These are phyloP conservation scores for Dynastes tityus DNA, from an alignment of 2,888 invertebrate genomes.

Conservation along the genomic window DNA sequence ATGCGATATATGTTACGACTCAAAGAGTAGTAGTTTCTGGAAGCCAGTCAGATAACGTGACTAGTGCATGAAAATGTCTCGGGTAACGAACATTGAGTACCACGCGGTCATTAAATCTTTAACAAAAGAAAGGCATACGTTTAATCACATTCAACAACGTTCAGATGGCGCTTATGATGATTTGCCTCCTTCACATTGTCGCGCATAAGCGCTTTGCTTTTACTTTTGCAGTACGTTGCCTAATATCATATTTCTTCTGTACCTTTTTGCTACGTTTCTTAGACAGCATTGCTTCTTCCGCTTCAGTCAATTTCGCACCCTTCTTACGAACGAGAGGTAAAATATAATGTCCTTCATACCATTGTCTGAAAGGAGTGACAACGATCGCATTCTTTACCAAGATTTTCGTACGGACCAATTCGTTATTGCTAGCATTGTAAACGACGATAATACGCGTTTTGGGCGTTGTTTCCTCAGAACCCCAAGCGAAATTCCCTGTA, in stretches of 20 bases:
- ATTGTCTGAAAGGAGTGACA: constrained; percentile 97
- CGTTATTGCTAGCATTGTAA: constrained; percentile 99
- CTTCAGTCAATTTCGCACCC: constrained; percentile 94
- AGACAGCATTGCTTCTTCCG: constrained; percentile 94
- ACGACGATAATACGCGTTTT: constrained; percentile 99
- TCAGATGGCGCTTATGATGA: too few species aligned
- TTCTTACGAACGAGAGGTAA: constrained; percentile 97
- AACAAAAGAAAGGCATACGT: too few species aligned
- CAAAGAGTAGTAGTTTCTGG: too few species aligned
- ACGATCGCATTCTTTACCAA: constrained; percentile 99
- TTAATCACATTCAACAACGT: too few species aligned
- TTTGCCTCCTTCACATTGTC: too few species aligned
- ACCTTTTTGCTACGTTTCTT: constrained; percentile 96
- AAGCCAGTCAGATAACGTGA: too few species aligned
- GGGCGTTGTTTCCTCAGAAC: constrained; percentile 95
- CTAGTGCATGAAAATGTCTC: too few species aligned
- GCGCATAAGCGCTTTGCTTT: constrained; percentile 80
- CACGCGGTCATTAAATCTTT: too few species aligned
- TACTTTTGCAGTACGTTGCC: constrained; percentile 95
- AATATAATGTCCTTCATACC: constrained; percentile 99
- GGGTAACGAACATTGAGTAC: too few species aligned
- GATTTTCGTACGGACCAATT: constrained; percentile 99
- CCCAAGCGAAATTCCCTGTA: constrained; percentile 98
- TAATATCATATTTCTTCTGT: constrained; percentile 91
- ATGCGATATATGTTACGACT: too few species aligned